Conservation (phyloP, 2,797 vertebrate species). For the Scolopax rusticola region DNA sequence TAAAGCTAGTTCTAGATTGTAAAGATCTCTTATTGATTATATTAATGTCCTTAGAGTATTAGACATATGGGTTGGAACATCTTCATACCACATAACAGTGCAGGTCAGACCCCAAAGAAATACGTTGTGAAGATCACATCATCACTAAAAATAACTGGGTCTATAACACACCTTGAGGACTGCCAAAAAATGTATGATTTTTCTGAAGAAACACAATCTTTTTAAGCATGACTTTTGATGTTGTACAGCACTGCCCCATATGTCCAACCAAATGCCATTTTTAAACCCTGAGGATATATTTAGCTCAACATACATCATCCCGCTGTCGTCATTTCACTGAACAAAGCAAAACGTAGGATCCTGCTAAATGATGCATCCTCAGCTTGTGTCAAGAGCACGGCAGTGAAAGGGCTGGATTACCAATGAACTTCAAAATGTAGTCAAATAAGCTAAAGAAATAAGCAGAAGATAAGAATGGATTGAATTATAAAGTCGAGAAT, state of each 20-base stretch:
- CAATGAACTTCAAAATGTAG: background rate
- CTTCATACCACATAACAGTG: background rate
- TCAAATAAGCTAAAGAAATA: background rate
- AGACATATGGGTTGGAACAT: background rate
- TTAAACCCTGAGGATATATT: constrained; percentile 60
- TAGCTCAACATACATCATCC: constrained; percentile 60
- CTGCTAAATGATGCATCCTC: constrained; percentile 52
- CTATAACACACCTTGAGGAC: constrained; percentile 10
- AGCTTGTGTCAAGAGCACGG: constrained; percentile 5
- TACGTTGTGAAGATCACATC: background rate
- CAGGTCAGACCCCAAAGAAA: constrained; percentile 3
- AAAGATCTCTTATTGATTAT: background rate
- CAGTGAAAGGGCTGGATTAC: background rate
- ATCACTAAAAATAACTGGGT: background rate
- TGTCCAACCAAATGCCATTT: constrained; percentile 69
- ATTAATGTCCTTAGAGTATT: background rate
- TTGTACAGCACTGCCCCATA: constrained; percentile 22
- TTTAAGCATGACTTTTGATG: constrained; percentile 22
- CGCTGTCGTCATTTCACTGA: constrained; percentile 41
- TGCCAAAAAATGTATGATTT: background rate
- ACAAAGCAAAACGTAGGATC: constrained; percentile 38
- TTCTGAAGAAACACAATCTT: background rate
- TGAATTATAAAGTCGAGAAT: constrained; percentile 3
- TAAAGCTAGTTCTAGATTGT: background rate
- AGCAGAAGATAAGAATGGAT: background rate